Conservation (phyloP, 2,888 invertebrate species). For the Junonia oenone region DNA sequence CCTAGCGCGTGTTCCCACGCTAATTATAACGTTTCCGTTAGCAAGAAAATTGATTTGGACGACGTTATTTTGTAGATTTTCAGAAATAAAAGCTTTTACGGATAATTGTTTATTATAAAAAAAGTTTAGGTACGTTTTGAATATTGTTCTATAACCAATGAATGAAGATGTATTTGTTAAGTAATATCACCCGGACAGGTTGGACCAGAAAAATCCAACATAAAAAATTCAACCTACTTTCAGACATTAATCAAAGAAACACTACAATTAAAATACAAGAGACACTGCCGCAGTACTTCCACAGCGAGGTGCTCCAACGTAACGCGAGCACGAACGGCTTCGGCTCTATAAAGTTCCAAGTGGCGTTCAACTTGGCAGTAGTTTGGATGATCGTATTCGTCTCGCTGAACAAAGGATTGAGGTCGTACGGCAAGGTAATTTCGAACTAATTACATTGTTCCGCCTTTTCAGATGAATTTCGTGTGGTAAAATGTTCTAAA, state of each 20-base stretch:
- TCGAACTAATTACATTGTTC: neutral
- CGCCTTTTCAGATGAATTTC: neutral
- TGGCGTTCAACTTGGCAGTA: slow-evolving; percentile 93
- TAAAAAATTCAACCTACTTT: slow-evolving; percentile 25
- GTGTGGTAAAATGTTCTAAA: neutral
- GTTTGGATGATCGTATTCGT: slow-evolving; percentile 95
- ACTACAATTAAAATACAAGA: slow-evolving; percentile 76
- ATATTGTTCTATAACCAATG: too few species aligned
- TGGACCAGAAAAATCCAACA: neutral
- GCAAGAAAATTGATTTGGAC: too few species aligned
- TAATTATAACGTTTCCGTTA: neutral
- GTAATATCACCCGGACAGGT: neutral
- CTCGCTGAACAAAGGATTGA: slow-evolving; percentile 90
- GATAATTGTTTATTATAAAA: too few species aligned
- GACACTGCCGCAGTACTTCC: slow-evolving; percentile 91
- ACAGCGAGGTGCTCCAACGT: slow-evolving; percentile 87
- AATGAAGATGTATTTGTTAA: neutral
- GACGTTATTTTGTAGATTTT: too few species aligned
- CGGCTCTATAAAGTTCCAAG: slow-evolving; percentile 89
- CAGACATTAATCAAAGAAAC: slow-evolving; percentile 52
- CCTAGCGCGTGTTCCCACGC: neutral
- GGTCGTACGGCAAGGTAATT: slow-evolving; percentile 89
- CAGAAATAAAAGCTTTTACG: too few species aligned
- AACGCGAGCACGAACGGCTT: slow-evolving; percentile 60
- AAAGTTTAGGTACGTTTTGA: too few species aligned